These are phyloP conservation scores for Drosophila nr. medialis DNA, from an alignment of 2,888 invertebrate species.

Conservation along the genomic window DNA sequence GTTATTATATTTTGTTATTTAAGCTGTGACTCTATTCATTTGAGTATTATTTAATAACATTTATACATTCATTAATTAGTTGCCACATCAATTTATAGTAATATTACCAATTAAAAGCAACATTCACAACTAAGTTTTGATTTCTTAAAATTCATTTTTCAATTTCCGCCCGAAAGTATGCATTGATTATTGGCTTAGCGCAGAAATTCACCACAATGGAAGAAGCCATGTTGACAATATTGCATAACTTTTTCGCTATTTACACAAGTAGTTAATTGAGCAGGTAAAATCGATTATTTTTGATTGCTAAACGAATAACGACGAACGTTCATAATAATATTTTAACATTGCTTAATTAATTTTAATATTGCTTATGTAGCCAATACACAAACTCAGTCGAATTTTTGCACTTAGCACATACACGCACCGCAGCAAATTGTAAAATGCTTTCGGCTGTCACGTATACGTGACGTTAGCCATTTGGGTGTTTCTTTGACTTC, in stretches of 20 bases:
- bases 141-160: neutral
- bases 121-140: neutral
- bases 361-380: neutral
- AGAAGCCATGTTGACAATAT: neutral
- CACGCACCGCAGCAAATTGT: constrained; percentile 6
- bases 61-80: neutral
- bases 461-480: constrained; percentile 25
- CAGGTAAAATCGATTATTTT: neutral
- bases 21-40: neutral
- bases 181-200: neutral
- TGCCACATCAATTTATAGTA: neutral
- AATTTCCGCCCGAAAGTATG: constrained; percentile 30
- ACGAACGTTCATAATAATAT: too few relatives aligned
- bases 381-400: constrained; percentile 10
- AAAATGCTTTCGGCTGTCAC: constrained; percentile 7
- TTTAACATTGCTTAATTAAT: neutral
- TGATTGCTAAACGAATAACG: neutral
- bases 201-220: neutral
- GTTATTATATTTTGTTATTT: neutral
- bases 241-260: neutral
- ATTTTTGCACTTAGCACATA: neutral
- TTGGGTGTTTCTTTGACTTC: constrained; percentile 32
- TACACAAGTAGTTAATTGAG: neutral
- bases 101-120: neutral
- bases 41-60: neutral